Percentiles rank a stretch among this genome's conserved stretches.
phyloP scores from a whole-genome alignment of 2,888 invertebrate genomes.

The Pandemis cinnamomeana region DNA sequence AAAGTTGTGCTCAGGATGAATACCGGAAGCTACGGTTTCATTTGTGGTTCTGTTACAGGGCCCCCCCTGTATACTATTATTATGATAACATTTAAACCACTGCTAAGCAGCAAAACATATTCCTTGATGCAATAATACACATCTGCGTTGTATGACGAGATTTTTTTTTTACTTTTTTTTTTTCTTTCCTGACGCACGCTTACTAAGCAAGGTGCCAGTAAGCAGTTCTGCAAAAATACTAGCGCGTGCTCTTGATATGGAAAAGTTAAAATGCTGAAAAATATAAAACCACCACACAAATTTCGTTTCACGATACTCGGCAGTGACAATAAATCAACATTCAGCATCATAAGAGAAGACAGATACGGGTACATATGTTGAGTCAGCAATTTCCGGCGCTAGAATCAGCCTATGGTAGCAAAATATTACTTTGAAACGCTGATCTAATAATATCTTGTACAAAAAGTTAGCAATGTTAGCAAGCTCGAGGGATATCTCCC shows the following conservation, averaged over 20 bases:
- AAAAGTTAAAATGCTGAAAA: background rate
- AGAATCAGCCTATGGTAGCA: conserved; percentile 21
- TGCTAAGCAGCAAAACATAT: background rate
- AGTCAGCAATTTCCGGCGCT: background rate
- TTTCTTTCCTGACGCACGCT: too few relatives aligned
- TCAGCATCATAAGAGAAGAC: background rate
- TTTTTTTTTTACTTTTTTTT: too few relatives aligned
- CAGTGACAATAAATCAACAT: background rate
- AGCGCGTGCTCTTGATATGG: too few relatives aligned
- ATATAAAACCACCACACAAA: background rate
- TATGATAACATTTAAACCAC: background rate
- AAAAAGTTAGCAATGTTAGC: background rate
- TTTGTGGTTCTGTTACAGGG: too few relatives aligned
- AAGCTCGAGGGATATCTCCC: background rate
- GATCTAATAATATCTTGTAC: background rate
- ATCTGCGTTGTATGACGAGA: background rate
- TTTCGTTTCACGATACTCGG: background rate
- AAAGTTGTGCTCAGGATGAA: too few relatives aligned
- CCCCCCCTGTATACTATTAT: background rate
- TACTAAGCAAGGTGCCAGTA: background rate
- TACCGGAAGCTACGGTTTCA: too few relatives aligned
- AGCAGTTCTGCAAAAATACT: too few relatives aligned
- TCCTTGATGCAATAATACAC: too few relatives aligned
- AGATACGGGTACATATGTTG: background rate
- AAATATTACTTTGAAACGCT: background rate